A percentile compares a stretch with the other conserved stretches of the same genome.
phyloP scores from a whole-genome alignment of 2,113 vertebrate genomes.

The Ellobius talpinus region DNA sequence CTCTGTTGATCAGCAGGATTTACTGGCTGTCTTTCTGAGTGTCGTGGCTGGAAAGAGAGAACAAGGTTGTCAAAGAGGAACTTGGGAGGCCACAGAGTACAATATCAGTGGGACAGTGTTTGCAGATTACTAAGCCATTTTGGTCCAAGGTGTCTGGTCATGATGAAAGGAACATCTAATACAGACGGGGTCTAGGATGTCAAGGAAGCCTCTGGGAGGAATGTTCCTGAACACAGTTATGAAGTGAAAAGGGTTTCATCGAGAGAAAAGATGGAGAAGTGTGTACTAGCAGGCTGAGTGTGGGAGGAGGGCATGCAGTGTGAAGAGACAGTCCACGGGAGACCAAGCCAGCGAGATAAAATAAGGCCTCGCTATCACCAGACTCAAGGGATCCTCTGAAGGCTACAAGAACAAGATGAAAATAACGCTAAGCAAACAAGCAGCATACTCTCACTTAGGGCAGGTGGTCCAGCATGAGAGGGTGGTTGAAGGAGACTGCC shows the following conservation, averaged over 20 bases:
- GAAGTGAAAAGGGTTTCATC: too few relatives aligned
- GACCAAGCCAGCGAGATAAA: neutral
- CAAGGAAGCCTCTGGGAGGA: neutral
- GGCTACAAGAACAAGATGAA: too few relatives aligned
- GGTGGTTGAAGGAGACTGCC: fast-evolving
- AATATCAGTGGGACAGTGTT: neutral
- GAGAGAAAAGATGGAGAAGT: neutral
- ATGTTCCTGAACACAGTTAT: neutral
- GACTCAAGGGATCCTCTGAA: neutral
- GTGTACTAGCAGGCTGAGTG: too few relatives aligned
- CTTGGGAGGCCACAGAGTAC: too few relatives aligned
- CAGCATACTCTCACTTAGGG: neutral
- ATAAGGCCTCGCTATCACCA: fast-evolving
- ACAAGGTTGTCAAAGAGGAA: neutral
- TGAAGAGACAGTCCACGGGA: neutral
- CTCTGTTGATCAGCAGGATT: neutral
- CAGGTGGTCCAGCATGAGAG: neutral
- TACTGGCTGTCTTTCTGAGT: neutral
- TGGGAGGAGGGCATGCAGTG: too few relatives aligned
- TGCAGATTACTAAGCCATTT: neutral
- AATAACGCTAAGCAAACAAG: neutral
- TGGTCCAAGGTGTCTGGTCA: too few relatives aligned
- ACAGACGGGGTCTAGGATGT: neutral
- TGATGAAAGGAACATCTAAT: neutral
- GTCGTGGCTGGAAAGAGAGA: neutral